A percentile compares a stretch with the other conserved stretches of the same genome.
These are phyloP conservation scores for Habrosyne pyritoides DNA, from an alignment of 2,888 invertebrate species.

Conservation along the genomic window DNA sequence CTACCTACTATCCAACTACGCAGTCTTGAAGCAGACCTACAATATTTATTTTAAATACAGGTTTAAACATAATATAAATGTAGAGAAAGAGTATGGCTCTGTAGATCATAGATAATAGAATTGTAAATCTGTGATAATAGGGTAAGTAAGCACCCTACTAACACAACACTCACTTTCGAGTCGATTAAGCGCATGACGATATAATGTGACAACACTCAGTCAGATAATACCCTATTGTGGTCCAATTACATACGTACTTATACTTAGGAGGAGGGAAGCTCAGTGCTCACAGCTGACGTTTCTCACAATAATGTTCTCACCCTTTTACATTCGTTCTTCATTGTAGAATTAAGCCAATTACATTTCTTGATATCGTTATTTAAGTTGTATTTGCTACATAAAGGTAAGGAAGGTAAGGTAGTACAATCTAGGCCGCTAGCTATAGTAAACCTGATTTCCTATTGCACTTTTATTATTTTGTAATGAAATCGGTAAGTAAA, in stretches of 20 bases:
- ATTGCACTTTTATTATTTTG: too few relatives aligned
- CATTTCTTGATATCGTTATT: neutral
- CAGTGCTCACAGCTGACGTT: conserved; percentile 61
- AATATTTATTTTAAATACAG: too few relatives aligned
- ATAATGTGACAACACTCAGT: conserved; percentile 69
- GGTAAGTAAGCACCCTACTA: conserved; percentile 17
- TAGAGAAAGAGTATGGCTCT: too few relatives aligned
- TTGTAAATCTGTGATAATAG: conserved; percentile 2
- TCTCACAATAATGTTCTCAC: conserved; percentile 29
- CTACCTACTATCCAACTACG: too few relatives aligned
- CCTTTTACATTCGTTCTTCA: conserved; percentile 32
- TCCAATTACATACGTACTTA: conserved; percentile 59
- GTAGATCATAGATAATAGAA: too few relatives aligned
- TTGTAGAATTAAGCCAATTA: conserved; percentile 33
- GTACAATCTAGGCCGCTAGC: too few relatives aligned
- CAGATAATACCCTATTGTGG: conserved; percentile 66
- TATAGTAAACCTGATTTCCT: too few relatives aligned
- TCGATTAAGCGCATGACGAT: conserved; percentile 71
- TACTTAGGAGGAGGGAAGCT: conserved; percentile 33
- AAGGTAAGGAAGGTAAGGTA: too few relatives aligned
- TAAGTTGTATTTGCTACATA: too few relatives aligned
- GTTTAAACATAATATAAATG: too few relatives aligned
- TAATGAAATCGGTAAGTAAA: too few relatives aligned
- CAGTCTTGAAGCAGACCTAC: too few relatives aligned
- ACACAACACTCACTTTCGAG: conserved; percentile 51